Evolutionary conservation across 2,888 invertebrate genomes (phyloP), one percentile per base, ranked within the genome.

Genomic region (Melanargia galathea): DNA sequence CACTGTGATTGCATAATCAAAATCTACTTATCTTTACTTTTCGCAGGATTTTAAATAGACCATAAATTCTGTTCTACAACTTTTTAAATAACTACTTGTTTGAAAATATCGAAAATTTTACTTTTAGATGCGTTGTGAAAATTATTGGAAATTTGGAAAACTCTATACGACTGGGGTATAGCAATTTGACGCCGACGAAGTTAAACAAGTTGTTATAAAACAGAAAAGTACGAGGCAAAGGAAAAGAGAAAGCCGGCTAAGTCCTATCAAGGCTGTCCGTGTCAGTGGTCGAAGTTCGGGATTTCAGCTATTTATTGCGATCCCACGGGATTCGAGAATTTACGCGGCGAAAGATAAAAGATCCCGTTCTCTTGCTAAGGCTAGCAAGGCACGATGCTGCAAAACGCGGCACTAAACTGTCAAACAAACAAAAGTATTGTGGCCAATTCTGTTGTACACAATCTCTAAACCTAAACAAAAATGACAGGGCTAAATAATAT

Each of bases 251-350:
- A 76, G 71, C 69, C 72, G 66, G 69, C 78, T 79, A 79, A 86
- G 81, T 82, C 83, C 80, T 87, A 88, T 87, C 86, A 77, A 80
- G 74, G 76, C 77, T 78, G 81, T 79, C 82, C 72, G 73, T 79
- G 83, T 83, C 86, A 80, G 84, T 81, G 82, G 83, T 80, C 82
- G 79, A 84, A 90, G 82, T 87, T 87, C 83, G 82, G 81, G 87
- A 89, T 90, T 90, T 87, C 82, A 81, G 81, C 84, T 89, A 90
- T 90, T 90, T 90, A 90, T 90, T 87, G 84, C 88, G 75, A 85
- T 86, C 88, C 86, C 82, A 66, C 72, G 77, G 82, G 84, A 87
- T 84, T 79, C 75, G 75, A 71, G 80, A 87, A 87, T 90, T 89
- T 89, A 89, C 86, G 87, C 81, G 79, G 70, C 69, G 71, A 71